Evolutionary conservation across 2,888 invertebrate species (phyloP).

Genomic region (Rambutsinella grinnellia): DNA sequence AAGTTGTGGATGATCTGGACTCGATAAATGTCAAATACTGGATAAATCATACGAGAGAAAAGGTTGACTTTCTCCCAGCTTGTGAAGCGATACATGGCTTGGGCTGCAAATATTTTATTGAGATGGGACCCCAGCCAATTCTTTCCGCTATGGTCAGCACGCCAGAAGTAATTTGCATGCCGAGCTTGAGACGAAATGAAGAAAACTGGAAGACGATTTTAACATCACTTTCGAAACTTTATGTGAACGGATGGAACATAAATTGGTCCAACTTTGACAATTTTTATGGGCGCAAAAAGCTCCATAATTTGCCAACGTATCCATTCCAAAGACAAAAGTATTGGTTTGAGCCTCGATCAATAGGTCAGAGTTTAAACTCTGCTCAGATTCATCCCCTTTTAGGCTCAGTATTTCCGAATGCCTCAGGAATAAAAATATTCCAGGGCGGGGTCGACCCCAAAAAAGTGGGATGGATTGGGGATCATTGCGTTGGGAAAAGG

Average conservation of each 20-base stretch:
- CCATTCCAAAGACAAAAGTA: conserved; percentile 55
- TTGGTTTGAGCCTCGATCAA: conserved; percentile 32
- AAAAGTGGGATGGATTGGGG: conserved; percentile 51
- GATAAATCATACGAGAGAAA: conserved; percentile 28
- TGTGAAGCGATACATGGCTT: background rate
- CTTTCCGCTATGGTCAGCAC: background rate
- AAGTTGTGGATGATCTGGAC: background rate
- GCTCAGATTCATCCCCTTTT: conserved; percentile 47
- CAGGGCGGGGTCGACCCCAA: conserved; percentile 46
- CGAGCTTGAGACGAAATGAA: background rate
- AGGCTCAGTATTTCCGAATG: conserved; percentile 49
- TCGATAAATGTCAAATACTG: conserved; percentile 21
- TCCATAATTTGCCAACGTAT: conserved; percentile 48
- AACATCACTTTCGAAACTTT: conserved; percentile 14
- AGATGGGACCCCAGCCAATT: conserved; percentile 30
- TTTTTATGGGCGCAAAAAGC: conserved; percentile 18
- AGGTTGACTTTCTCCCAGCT: conserved; percentile 18
- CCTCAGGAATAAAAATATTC: conserved; percentile 43
- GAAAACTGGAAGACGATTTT: conserved; percentile 27
- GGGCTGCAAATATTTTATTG: background rate
- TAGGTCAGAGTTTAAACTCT: conserved; percentile 1
- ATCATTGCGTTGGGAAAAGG: conserved; percentile 47
- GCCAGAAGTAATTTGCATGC: background rate
- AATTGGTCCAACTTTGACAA: conserved; percentile 51
- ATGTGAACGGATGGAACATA: conserved; percentile 29